Conservation (phyloP, 2,888 invertebrate species). For the Metallyticus violacea region DNA sequence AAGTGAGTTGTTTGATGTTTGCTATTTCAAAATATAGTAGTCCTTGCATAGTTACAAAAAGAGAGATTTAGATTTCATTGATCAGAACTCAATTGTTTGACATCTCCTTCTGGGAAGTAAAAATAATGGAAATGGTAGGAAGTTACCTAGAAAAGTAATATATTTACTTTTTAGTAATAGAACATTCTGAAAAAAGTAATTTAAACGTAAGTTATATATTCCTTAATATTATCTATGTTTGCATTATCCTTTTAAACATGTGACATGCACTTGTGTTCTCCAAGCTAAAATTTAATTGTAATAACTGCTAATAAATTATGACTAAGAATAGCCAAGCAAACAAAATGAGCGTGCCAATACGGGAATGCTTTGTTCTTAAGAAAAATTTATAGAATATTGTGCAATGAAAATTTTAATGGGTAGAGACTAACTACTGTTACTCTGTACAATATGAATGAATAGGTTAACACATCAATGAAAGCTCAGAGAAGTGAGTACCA, state of each 20-base stretch:
- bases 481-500: neutral
- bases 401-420: neutral
- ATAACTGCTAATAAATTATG: neutral
- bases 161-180: too few species aligned
- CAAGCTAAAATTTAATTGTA: neutral
- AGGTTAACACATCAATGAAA: neutral
- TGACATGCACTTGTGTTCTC: neutral
- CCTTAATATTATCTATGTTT: neutral
- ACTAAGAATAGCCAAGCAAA: neutral
- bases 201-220: too few species aligned
- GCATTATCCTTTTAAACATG: neutral
- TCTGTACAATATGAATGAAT: neutral
- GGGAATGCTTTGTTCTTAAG: neutral
- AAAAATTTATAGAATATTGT: neutral
- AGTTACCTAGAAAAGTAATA: too few species aligned
- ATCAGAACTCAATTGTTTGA: too few species aligned
- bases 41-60: too few species aligned
- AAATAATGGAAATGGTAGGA: too few species aligned
- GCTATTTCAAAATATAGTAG: too few species aligned
- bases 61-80: too few species aligned
- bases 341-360: neutral
- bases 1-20: too few species aligned
- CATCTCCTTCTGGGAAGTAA: too few species aligned
- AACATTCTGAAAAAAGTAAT: too few species aligned
- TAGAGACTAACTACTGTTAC: neutral